Conservation (phyloP, 2,797 vertebrate species). For the Danio kyathit region DNA sequence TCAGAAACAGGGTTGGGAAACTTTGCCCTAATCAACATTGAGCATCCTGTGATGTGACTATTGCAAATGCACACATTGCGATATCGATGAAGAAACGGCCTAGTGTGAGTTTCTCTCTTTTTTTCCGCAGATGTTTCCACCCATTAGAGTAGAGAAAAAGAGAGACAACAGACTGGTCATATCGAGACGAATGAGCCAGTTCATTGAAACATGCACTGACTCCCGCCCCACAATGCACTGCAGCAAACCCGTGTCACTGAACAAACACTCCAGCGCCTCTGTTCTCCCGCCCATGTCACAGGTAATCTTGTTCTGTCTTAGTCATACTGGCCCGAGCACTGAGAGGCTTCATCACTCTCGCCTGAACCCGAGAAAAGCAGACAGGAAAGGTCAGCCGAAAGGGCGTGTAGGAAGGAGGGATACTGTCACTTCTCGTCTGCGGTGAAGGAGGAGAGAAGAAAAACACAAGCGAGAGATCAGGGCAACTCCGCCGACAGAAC, state of each 20-base stretch:
- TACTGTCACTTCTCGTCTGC: conserved; percentile 54
- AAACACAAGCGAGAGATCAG: conserved; percentile 38
- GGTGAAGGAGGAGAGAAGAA: conserved; percentile 43
- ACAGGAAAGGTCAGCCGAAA: conserved; percentile 59
- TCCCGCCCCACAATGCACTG: conserved; percentile 49
- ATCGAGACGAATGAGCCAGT: conserved; percentile 54
- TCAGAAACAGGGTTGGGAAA: no score
- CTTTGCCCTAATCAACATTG: no score
- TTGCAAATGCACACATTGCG: no score
- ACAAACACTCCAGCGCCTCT: conserved; percentile 56
- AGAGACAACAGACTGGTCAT: conserved; percentile 48
- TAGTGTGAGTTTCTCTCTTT: conserved; percentile 51
- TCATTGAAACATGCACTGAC: conserved; percentile 53
- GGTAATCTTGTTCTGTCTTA: conserved; percentile 66
- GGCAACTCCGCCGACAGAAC: conserved; percentile 23
- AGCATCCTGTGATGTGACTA: no score
- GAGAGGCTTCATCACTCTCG: conserved; percentile 62
- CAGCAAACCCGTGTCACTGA: conserved; percentile 34
- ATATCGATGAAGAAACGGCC: no score
- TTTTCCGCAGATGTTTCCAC: conserved; percentile 59
- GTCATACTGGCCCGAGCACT: conserved; percentile 64
- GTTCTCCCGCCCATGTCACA: conserved; percentile 62
- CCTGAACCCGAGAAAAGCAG: conserved; percentile 56
- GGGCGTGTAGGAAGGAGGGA: conserved; percentile 48
- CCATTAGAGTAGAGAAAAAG: conserved; percentile 49